Percentiles rank a stretch among this genome's conserved stretches.
Evolutionary conservation across 2,888 invertebrate genomes (phyloP).

Genomic region (Allophyes oxyacanthae): DNA sequence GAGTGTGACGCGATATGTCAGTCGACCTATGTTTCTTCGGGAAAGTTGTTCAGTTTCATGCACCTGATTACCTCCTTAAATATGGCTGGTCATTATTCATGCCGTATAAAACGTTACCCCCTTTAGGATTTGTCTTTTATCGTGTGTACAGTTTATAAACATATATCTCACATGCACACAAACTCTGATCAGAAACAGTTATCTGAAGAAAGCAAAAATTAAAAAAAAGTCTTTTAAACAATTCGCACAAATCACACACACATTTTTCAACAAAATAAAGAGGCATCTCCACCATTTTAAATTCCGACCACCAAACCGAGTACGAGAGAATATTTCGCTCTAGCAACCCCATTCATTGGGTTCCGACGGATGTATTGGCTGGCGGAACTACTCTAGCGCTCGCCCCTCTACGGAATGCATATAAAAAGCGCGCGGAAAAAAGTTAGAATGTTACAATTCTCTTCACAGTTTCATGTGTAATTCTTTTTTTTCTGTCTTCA

Average conservation of each 20-base stretch:
- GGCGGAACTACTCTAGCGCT: constrained; percentile 41
- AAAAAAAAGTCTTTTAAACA: not conserved
- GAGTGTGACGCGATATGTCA: too few relatives aligned
- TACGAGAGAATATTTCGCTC: constrained; percentile 48
- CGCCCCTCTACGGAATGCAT: constrained; percentile 38
- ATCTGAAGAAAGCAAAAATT: too few relatives aligned
- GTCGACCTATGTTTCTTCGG: too few relatives aligned
- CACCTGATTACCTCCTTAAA: too few relatives aligned
- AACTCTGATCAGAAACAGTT: too few relatives aligned
- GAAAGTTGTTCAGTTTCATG: too few relatives aligned
- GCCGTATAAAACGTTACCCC: too few relatives aligned
- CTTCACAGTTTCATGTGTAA: constrained; percentile 14
- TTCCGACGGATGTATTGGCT: constrained; percentile 51
- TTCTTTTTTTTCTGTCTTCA: constrained; percentile 13
- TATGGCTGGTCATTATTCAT: too few relatives aligned
- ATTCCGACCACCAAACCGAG: constrained; percentile 42
- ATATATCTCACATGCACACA: too few relatives aligned
- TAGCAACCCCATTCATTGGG: constrained; percentile 48
- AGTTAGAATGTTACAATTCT: constrained; percentile 39
- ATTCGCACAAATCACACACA: not conserved
- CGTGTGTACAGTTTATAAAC: too few relatives aligned
- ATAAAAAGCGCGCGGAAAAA: constrained; percentile 38
- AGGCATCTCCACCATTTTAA: constrained; percentile 33
- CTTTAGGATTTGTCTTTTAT: too few relatives aligned
- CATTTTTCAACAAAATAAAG: constrained; percentile 3